Evolutionary conservation across 2,888 invertebrate genomes (phyloP).

Genomic region (Hemistola chrysoprasaria): DNA sequence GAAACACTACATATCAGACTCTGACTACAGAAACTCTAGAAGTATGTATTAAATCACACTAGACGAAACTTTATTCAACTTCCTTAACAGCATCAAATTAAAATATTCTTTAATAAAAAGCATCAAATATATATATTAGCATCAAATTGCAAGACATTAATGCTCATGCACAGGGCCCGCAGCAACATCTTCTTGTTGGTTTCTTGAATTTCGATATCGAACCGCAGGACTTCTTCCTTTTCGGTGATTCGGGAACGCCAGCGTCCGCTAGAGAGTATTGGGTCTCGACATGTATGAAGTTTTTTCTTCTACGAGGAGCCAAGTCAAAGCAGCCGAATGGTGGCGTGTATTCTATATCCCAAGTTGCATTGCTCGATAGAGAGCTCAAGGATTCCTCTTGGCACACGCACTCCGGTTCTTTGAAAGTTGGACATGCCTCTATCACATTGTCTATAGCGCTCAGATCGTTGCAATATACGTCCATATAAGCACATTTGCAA

Average conservation of each 20-base stretch:
- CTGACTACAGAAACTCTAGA: slow-evolving; percentile 48
- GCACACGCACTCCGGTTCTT: slow-evolving; percentile 69
- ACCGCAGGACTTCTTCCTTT: slow-evolving; percentile 46
- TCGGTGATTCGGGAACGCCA: slow-evolving; percentile 52
- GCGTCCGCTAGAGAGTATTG: slow-evolving; percentile 84
- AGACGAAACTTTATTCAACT: background rate
- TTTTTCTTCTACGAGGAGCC: slow-evolving; percentile 70
- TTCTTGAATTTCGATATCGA: slow-evolving; percentile 41
- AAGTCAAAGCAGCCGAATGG: slow-evolving; percentile 86
- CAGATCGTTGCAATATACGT: slow-evolving; percentile 72
- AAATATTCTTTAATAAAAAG: too few species aligned
- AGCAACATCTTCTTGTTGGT: slow-evolving; percentile 42
- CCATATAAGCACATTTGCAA: slow-evolving; percentile 79
- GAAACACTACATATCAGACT: slow-evolving; percentile 41
- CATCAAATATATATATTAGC: too few species aligned
- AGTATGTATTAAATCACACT: slow-evolving; percentile 42
- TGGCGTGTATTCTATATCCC: slow-evolving; percentile 88
- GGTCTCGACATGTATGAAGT: slow-evolving; percentile 82
- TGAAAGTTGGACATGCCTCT: slow-evolving; percentile 69
- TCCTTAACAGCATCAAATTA: too few species aligned
- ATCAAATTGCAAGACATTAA: too few species aligned
- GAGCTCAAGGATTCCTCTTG: slow-evolving; percentile 66
- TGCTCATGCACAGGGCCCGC: slow-evolving; percentile 39
- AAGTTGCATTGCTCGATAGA: slow-evolving; percentile 83
- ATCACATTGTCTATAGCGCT: slow-evolving; percentile 71